Percentiles rank a stretch among this genome's conserved stretches.
phyloP scores from a whole-genome alignment of 2,797 vertebrate species.

The Epinephelus malabaricus region DNA sequence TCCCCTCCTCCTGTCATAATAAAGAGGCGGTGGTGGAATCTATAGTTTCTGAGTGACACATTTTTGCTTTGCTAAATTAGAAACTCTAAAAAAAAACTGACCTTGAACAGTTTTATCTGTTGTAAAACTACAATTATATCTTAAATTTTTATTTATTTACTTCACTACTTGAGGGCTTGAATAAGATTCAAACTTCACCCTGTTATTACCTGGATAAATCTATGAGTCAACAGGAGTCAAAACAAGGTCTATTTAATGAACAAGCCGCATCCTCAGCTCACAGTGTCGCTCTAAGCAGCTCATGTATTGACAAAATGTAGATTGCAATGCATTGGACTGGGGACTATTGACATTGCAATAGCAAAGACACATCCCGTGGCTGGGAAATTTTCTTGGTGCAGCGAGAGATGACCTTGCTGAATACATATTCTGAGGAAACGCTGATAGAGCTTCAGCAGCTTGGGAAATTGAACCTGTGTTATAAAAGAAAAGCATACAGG shows the following conservation, averaged over 20 bases:
- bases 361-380: slow-evolving; percentile 60
- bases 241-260: slow-evolving; percentile 36
- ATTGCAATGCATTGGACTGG: slow-evolving; percentile 57
- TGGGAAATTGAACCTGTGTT: slow-evolving; percentile 77
- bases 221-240: slow-evolving; percentile 30
- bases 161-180: neutral
- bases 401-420: slow-evolving; percentile 74
- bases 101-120: neutral
- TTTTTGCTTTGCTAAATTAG: neutral
- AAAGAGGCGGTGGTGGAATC: neutral
- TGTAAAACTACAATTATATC: neutral
- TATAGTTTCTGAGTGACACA: neutral
- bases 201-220: slow-evolving; percentile 37
- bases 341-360: slow-evolving; percentile 71
- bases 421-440: slow-evolving; percentile 66
- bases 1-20: neutral
- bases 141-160: slow-evolving; percentile 7
- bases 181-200: neutral
- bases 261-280: slow-evolving; percentile 32
- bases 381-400: slow-evolving; percentile 45
- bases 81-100: slow-evolving; percentile 1
- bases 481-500: slow-evolving; percentile 70
- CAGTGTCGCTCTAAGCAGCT: slow-evolving; percentile 30
- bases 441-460: slow-evolving; percentile 71
- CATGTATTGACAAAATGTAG: slow-evolving; percentile 63